phyloP scores from a whole-genome alignment of 2,113 vertebrate species.

The Leptobrachium leishanense region DNA sequence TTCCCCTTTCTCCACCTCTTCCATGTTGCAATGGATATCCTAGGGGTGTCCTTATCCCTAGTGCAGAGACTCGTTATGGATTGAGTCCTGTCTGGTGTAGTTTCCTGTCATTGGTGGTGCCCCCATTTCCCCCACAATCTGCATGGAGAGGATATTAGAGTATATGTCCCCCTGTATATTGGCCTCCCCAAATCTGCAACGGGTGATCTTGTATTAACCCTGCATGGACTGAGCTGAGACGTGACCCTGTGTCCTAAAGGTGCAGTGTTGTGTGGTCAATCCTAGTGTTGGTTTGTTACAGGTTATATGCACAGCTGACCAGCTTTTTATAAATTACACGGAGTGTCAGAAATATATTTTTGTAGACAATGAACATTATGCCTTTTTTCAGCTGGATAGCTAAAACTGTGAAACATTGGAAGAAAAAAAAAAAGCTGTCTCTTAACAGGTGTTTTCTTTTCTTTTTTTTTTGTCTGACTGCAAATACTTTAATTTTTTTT shows the following conservation, averaged over 20 bases:
- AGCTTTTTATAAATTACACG: conserved; percentile 72
- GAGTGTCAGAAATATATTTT: conserved; percentile 75
- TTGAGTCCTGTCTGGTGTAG: conserved; percentile 23
- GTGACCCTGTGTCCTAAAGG: conserved; percentile 58
- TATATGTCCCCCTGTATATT: conserved; percentile 41
- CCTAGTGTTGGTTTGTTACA: conserved; percentile 63
- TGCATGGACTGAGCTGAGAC: conserved; percentile 49
- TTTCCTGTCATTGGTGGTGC: conserved; percentile 31
- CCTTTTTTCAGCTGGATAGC: conserved; percentile 53
- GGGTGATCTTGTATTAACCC: conserved; percentile 50
- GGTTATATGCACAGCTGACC: conserved; percentile 70
- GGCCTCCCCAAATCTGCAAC: conserved; percentile 43
- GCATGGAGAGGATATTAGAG: conserved; percentile 48
- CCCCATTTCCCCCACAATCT: conserved; percentile 10
- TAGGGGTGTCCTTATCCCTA: background rate
- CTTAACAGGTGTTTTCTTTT: conserved; percentile 61
- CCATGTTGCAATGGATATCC: conserved; percentile 17
- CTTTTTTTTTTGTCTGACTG: conserved; percentile 52
- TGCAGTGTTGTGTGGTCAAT: conserved; percentile 56
- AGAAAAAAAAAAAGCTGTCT: conserved; percentile 58
- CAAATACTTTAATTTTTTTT: conserved; percentile 47
- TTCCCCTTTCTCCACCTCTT: conserved; percentile 6
- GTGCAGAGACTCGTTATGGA: background rate
- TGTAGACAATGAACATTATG: conserved; percentile 64
- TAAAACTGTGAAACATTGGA: conserved; percentile 69